Base-by-base conservation (phyloP, 2,797 vertebrate species). In the Hypotaenidia philippensis region DNA sequence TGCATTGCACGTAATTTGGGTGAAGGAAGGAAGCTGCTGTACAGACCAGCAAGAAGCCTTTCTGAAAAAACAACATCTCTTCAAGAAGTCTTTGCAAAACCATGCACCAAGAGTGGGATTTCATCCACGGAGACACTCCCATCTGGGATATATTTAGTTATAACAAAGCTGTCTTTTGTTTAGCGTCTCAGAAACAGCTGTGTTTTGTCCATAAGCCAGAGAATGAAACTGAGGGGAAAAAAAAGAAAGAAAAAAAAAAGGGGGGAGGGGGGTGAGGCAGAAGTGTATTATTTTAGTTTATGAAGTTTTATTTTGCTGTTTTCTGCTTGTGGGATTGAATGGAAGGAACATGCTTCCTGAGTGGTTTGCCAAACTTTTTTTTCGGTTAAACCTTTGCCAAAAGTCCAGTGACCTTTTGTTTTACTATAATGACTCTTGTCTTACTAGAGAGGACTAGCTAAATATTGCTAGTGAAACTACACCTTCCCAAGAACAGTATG, bases 91-190 rank as follows among this genome's bases (percentile, higher is more conserved):
- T 15, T 65, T 60, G 34, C 64, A 82, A 83, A 87, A 47, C 29
- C 26, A 26, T 8, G 25, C 79, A 20, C 32, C 21, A 41, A 63
- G 9, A 55, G 22, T 70, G 52, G 61, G 68, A 75, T 89, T 96
- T 83, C 50, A 45, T 52, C 31, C 57, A 65, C 10, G 25, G 45
- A 75, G 75, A 50, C 75, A 78, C 69, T 95, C 84, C 68, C 68
- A 68, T 89, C 87, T 95, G 94, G 84, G n/a, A 32, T 89, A 71
- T 91, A 66, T 95, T 96, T 87, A 69, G 45, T 71, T 80, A 38
- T 29, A 92, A 87, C 78, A 96, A 95, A 94, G 68, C 64, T 94
- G 65, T 78, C 87, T 92, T 93, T 92, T 90, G 90, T 87, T 91
- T 83, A 85, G 47, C 34, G 55, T 87, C 41, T 18, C 57, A 87